Base-by-base conservation (phyloP, 2,888 invertebrate genomes). In the Tanypteryx hageni region DNA sequence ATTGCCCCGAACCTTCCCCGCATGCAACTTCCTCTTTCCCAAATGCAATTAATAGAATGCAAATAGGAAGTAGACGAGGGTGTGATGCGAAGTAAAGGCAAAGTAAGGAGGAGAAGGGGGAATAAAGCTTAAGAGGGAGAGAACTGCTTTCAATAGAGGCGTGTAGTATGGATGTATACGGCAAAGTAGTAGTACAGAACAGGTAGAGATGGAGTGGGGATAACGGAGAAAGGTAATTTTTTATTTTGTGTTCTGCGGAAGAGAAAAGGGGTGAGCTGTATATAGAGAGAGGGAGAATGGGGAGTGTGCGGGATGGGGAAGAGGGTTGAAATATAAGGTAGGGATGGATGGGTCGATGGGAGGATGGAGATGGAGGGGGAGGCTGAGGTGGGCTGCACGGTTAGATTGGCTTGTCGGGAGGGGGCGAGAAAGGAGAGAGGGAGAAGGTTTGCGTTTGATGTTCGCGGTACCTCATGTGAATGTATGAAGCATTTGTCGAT, bases 401-500 rank as follows among this genome's bases (percentile, higher is more conserved):
- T 83, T 44, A 83, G 83, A 83, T 83, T 83, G 83, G 83, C 56
- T 83, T 18, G 83, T 56, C 44, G 56, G 83, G 81, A 22, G 22
- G 81, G 5, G 81, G 81, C 44, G 44, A 14, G 86, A n/a, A 18
- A 59, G 27, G 59, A 22, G 86, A 11, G 31, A 31, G 86, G 27
- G 85, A 61, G 31, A 31, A 86, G 86, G 68, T 68, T 86, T 61
- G 86, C 86, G 86, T 89, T 89, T 89, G 89, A 89, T 89, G 89
- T 89, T 89, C 89, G 64, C 89, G 64, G 64, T 64, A 44, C 89
- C 89, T 89, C 89, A 89, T 89, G 89, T 89, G 89, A 89, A 89
- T 89, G 68, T 89, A 89, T 89, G 89, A 89, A 89, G 89, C 89
- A 89, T 89, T 89, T 89, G 89, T 89, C 64, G 89, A 89, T 89